Percentiles rank a stretch among this genome's conserved stretches.
Evolutionary conservation across 35 echinoderm and acorn worm genomes (phyloP).

Genomic region (Hemicentrotus pulcherrimus): DNA sequence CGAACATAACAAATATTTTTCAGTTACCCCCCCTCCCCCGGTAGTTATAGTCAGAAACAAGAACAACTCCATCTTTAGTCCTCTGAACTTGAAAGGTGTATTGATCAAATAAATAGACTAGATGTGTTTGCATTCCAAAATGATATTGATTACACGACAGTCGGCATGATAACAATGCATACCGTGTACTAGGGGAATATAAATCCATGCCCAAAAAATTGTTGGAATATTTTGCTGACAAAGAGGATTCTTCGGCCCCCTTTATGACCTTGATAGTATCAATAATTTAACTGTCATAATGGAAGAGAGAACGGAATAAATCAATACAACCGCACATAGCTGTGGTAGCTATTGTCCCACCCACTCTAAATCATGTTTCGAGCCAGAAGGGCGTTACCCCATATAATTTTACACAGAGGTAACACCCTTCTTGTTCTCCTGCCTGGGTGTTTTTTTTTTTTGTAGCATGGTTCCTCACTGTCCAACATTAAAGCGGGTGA

Average conservation of each 20-base stretch:
- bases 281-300: neutral
- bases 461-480: neutral
- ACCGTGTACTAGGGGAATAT: neutral
- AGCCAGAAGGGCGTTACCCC: too few species aligned
- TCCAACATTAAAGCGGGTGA: neutral
- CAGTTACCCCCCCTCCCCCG: too few species aligned
- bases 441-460: too few species aligned
- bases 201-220: slow-evolving; percentile 7
- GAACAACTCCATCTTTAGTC: neutral
- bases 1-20: neutral
- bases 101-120: neutral
- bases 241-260: neutral
- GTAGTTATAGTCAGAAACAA: neutral
- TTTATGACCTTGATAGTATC: neutral
- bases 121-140: neutral
- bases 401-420: too few species aligned
- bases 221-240: neutral
- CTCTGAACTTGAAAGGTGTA: neutral
- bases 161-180: neutral
- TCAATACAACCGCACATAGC: neutral
- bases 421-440: neutral
- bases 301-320: neutral
- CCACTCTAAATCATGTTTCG: neutral
- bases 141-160: slow-evolving; percentile 10
- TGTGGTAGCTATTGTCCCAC: neutral